A percentile compares a stretch with the other conserved stretches of the same genome.
These are phyloP conservation scores for Crioceris asparagi DNA, from an alignment of 2,888 invertebrate species.

Conservation along the genomic window DNA sequence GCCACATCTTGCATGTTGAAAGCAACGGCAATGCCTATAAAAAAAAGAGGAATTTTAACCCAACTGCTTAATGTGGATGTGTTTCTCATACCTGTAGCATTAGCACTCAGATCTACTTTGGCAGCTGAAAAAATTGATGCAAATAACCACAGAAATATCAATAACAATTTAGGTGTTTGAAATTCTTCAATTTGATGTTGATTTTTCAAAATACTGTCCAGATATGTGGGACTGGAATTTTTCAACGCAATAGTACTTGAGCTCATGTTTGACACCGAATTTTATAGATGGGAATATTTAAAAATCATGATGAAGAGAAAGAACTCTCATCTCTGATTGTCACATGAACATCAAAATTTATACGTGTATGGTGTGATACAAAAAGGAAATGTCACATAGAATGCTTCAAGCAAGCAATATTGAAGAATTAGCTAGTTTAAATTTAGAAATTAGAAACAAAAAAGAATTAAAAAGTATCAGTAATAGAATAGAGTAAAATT, in stretches of 20 bases:
- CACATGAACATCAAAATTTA: too few species aligned
- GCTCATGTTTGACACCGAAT: slow-evolving; percentile 11
- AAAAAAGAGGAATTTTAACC: background rate
- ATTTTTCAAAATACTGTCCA: slow-evolving; percentile 8
- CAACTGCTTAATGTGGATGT: background rate
- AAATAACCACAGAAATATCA: slow-evolving; percentile 27
- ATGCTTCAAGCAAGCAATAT: too few species aligned
- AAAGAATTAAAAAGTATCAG: too few species aligned
- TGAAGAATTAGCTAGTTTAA: too few species aligned
- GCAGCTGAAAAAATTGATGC: slow-evolving; percentile 28
- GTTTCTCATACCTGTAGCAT: slow-evolving; percentile 25
- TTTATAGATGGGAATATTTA: too few species aligned
- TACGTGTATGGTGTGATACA: too few species aligned
- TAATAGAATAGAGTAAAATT: too few species aligned
- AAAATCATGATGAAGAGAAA: too few species aligned
- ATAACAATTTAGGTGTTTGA: slow-evolving; percentile 16
- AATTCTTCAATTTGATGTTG: slow-evolving; percentile 12
- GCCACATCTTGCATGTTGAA: slow-evolving; percentile 29
- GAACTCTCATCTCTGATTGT: too few species aligned
- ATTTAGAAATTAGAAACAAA: too few species aligned
- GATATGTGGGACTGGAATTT: slow-evolving; percentile 15
- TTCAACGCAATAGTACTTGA: slow-evolving; percentile 25
- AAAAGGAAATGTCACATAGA: too few species aligned
- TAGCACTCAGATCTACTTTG: slow-evolving; percentile 25
- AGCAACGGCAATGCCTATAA: slow-evolving; percentile 27